phyloP scores from a whole-genome alignment of 2,888 invertebrate genomes.

The Acanthococcus lagerstroemiae region DNA sequence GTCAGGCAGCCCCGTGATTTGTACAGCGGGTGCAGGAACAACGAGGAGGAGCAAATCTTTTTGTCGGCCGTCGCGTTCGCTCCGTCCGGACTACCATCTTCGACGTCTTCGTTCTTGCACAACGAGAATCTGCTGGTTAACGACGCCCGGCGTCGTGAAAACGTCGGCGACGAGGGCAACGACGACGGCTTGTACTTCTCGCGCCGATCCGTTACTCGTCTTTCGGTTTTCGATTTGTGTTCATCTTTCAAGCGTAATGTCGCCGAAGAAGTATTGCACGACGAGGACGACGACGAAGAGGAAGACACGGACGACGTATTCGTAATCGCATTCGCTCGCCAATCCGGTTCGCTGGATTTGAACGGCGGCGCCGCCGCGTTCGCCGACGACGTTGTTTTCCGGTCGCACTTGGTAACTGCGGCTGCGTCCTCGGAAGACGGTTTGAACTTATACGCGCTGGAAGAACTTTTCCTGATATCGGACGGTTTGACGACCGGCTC shows the following conservation, averaged over 20 bases:
- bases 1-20: conserved; percentile 36
- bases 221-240: conserved; percentile 32
- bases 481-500: conserved; percentile 38
- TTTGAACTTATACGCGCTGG: conserved; percentile 6
- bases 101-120: neutral
- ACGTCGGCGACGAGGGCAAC: conserved; percentile 40
- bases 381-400: neutral
- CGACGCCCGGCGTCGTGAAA: conserved; percentile 26
- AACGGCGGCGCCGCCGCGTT: conserved; percentile 27
- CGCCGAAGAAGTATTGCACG: conserved; percentile 14
- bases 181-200: conserved; percentile 32
- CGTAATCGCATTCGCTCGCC: neutral
- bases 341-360: too few species aligned
- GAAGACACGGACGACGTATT: conserved; percentile 8
- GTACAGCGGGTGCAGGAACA: conserved; percentile 52
- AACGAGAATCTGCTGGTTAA: neutral
- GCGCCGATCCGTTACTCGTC: neutral
- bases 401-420: neutral
- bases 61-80: neutral
- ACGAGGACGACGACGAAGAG: conserved; percentile 12
- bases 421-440: conserved; percentile 12
- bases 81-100: neutral
- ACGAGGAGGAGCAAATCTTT: conserved; percentile 41
- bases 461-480: conserved; percentile 32
- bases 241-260: conserved; percentile 17